Evolutionary conservation across 1,140 invertebrate genomes (phyloP), one percentile per base, ranked within the genome.

Genomic region (Scaptomyza montana): DNA sequence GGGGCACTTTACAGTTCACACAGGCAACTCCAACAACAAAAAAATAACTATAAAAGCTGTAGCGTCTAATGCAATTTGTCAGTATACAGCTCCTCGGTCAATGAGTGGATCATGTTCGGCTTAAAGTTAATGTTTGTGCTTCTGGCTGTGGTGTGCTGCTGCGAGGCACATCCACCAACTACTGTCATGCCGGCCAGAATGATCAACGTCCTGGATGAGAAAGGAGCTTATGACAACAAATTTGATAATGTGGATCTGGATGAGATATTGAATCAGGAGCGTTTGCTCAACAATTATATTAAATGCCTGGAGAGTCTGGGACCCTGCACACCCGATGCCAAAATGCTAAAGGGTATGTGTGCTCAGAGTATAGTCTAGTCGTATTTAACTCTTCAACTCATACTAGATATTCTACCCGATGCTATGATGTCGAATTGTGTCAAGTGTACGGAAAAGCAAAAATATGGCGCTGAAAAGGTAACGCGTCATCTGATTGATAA

Each of bases 211-310:
- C 8, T 7, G 77, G 39, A 43, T n/a, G 39, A n/a, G n/a, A 2
- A 90, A 92, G 93, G 92, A 45, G 57, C 55, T 13, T 96, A 96
- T 77, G 95, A 95, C 0, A 94, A 93, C 21, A 96, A 95, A 86
- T 96, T 94, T 75, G 96, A 96, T 79, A 94, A 95, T 74, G 92
- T 96, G 21, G 92, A 96, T 77, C 10, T 96, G 13, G 93, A 96
- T 33, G 93, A 95, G 68, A 94, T 97, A 61, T 79, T 96, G 0
- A 78, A 85, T 0, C 96, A 94, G 79, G 94, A 95, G 1, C 92
- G 95, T 19, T 90, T 97, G 13, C 79, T 96, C 0, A 93, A 92
- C 9, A 94, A 93, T 47, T 96, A 96, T 68, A 82, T 94, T 4
- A 93, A 95, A 50, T 97, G 96, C 81, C 72, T 96, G 7, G 75